phyloP scores from a whole-genome alignment of 2,888 invertebrate species.

The Alloscopus bannaensis region DNA sequence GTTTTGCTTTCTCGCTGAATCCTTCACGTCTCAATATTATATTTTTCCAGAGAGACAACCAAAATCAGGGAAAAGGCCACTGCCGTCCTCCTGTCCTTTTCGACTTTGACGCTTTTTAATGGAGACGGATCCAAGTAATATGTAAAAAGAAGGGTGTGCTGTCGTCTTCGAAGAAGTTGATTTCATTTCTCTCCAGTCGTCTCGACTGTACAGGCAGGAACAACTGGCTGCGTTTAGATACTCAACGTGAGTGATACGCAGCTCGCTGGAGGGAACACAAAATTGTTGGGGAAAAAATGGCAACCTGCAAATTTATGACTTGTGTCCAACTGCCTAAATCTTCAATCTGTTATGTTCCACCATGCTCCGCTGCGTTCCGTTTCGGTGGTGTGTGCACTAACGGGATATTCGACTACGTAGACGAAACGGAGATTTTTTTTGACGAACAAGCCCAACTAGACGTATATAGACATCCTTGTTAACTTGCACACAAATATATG shows the following conservation, averaged over 20 bases:
- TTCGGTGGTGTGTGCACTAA: no score
- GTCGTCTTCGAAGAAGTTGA: background rate
- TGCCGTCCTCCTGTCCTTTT: no score
- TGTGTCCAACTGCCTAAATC: constrained; percentile 37
- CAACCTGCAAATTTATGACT: constrained; percentile 48
- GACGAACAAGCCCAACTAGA: background rate
- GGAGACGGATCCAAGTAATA: no score
- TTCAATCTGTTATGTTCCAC: constrained; percentile 31
- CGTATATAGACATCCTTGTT: no score
- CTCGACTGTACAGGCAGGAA: background rate
- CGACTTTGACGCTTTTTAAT: no score
- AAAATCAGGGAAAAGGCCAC: background rate
- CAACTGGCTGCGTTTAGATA: background rate
- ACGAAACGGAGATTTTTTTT: background rate
- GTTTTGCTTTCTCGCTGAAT: constrained; percentile 1
- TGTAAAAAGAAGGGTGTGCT: background rate
- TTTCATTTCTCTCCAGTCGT: constrained; percentile 7
- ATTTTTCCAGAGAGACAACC: background rate
- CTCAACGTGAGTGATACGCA: background rate
- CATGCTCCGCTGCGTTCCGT: background rate
- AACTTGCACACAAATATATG: no score
- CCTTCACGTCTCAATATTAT: constrained; percentile 19
- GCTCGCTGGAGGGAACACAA: background rate
- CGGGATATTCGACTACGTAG: no score
- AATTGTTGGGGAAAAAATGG: background rate